These are phyloP conservation scores for Teleogryllus occipitalis DNA, from an alignment of 1,140 invertebrate genomes.

Conservation along the genomic window DNA sequence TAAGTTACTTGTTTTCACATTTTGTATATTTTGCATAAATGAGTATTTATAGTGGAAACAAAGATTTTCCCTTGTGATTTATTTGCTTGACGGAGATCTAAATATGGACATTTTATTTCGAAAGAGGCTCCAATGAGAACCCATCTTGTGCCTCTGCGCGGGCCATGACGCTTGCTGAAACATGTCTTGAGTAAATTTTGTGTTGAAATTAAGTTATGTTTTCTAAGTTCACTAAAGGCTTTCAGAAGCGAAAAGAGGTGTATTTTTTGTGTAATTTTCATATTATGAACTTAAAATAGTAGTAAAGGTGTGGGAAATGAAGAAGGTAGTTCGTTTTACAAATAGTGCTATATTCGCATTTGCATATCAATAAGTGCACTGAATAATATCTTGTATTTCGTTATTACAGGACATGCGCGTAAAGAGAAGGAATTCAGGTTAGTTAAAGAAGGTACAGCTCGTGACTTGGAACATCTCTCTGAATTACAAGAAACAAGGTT, in stretches of 20 bases:
- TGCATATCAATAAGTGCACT: not conserved
- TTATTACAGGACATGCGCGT: not conserved
- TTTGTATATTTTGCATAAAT: not conserved
- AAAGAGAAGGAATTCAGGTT: not conserved
- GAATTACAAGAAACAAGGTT: not conserved
- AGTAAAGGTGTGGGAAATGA: not conserved
- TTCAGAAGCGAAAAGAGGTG: not conserved
- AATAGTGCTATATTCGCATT: not conserved
- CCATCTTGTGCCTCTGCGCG: conserved; percentile 22
- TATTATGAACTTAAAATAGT: not conserved
- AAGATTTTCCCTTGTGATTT: not conserved
- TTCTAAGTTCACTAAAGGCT: not conserved
- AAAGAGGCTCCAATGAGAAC: conserved; percentile 21
- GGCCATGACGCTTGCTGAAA: conserved; percentile 19
- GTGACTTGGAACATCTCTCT: not conserved
- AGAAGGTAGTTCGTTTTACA: not conserved
- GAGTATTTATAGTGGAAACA: not conserved
- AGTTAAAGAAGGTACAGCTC: not conserved
- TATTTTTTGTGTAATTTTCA: not conserved
- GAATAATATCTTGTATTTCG: not conserved
- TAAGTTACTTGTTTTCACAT: conserved; percentile 13
- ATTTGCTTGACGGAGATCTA: conserved; percentile 15
- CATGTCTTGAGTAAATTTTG: conserved; percentile 6
- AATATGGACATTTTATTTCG: conserved; percentile 17
- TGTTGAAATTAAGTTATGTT: not conserved